Evolutionary conservation across 2,797 vertebrate species (phyloP), one percentile per base, ranked within the genome.

Genomic region (Brachyrhaphis roseni): DNA sequence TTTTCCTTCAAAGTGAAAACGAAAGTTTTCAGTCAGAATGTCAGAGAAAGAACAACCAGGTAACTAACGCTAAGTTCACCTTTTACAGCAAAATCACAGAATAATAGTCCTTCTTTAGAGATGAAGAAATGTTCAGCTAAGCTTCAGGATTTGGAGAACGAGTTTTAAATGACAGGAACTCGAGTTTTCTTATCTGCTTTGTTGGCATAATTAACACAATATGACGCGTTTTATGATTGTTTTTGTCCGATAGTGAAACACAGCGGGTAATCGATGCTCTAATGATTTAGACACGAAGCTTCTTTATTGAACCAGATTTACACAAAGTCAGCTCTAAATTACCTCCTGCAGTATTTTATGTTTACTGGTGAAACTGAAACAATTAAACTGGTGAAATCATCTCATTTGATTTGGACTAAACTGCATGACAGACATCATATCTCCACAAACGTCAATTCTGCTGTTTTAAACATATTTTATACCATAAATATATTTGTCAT

Each of bases 1-100:
- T 7, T 7, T 5, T 3, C 1, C 26, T 23, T 71, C 68, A 1
- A 84, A 78, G 41, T 41, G 82, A 93, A 91, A 93, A 75, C 2
- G 55, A 89, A 91, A 90, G 75, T 18, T 41, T 26, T 3, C 11
- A 11, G 34, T 16, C 16, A 39, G 0, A 13, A 5, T 0, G 11
- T n/a, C n/a, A 23, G 6, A 16, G 2, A 57, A 4, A 45, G 49
- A 72, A 62, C 13, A 66, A 0, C 0, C 28, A 1, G 12, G 53
- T 2, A 39, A 43, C 4, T 15, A 46, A 46, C 39, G 4, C 84
- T 90, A 79, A 85, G 75, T 78, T 34, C 0, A 15, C 26, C 71
- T 18, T 66, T 55, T 45, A 72, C 23, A 49, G 8, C 23, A 8
- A 2, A 57, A 18, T 59, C 43, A 36, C 3, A 23, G 39, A 64